Percentiles rank a stretch among this genome's conserved stretches.
Conservation (phyloP, 2,888 invertebrate species). For the Scaptomyza flava region DNA sequence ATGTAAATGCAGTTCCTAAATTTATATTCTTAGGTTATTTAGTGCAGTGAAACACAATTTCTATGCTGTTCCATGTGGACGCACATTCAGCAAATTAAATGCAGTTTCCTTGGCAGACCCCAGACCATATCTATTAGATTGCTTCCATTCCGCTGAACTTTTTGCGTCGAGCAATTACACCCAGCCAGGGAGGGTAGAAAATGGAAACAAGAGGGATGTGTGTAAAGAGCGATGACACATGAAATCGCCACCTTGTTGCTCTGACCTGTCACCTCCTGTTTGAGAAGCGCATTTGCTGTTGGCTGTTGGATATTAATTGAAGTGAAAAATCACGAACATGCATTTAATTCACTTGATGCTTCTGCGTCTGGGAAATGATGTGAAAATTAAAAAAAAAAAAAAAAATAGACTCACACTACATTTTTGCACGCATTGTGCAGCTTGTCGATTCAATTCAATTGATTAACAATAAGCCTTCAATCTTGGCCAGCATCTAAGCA, state of each 20-base stretch:
- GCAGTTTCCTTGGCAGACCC: conserved; percentile 33
- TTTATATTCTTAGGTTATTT: conserved; percentile 20
- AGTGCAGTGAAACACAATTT: conserved; percentile 24
- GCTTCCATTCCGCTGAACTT: conserved; percentile 35
- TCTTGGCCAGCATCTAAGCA: conserved; percentile 38
- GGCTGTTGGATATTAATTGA: conserved; percentile 51
- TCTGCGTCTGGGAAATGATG: conserved; percentile 47
- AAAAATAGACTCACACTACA: conserved; percentile 20
- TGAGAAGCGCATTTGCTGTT: conserved; percentile 5
- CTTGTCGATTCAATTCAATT: conserved; percentile 57
- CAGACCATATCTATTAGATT: conserved; percentile 26
- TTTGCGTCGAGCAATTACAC: conserved; percentile 34
- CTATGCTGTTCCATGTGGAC: conserved; percentile 16
- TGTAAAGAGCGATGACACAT: conserved; percentile 20
- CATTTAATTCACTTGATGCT: conserved; percentile 62
- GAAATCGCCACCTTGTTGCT: conserved; percentile 22
- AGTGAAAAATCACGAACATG: conserved; percentile 64
- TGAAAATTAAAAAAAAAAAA: conserved; percentile 33
- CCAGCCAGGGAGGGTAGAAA: background rate
- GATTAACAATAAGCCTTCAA: conserved; percentile 33
- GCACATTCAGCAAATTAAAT: conserved; percentile 40
- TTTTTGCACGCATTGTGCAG: conserved; percentile 66
- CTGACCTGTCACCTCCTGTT: conserved; percentile 37
- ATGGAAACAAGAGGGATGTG: conserved; percentile 9
- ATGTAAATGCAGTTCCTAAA: conserved; percentile 10